These are phyloP conservation scores for Tauraco erythrolophus DNA, from an alignment of 2,113 vertebrate genomes.

Conservation along the genomic window DNA sequence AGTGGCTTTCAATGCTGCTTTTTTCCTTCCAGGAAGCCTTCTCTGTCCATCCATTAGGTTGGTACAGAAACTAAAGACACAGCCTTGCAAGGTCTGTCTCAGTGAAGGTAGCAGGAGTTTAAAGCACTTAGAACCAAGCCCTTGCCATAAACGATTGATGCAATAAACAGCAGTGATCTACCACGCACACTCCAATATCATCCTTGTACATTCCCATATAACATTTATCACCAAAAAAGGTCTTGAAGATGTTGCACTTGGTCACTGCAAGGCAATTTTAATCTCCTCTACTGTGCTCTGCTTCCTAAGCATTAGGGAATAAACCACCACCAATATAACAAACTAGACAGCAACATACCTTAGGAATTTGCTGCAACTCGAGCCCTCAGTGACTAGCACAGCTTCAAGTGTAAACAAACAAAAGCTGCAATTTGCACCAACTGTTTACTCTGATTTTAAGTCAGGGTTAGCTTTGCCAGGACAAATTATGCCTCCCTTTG, in stretches of 20 bases:
- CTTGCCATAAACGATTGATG: conserved; percentile 22
- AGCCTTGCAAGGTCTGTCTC: not conserved
- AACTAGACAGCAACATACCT: not conserved
- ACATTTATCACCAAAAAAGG: not conserved
- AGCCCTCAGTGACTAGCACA: conserved; percentile 8
- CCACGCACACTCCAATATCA: not conserved
- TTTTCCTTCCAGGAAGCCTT: conserved; percentile 27
- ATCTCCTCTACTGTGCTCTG: not conserved
- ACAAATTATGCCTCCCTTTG: conserved; percentile 38
- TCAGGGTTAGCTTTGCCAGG: conserved; percentile 13
- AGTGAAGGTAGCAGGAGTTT: not conserved
- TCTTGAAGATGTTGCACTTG: not conserved
- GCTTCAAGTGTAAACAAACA: conserved; percentile 62
- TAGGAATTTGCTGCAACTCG: conserved; percentile 21
- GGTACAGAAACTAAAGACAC: not conserved
- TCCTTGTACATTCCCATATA: not conserved
- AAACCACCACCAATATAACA: not conserved
- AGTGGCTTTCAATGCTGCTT: conserved; percentile 29
- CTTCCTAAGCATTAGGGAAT: not conserved
- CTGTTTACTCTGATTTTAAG: conserved; percentile 49
- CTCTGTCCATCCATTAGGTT: not conserved
- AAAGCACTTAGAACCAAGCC: not conserved
- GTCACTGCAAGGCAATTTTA: not conserved
- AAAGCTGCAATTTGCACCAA: not conserved
- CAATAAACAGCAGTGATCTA: not conserved